Evolutionary conservation across 2,113 vertebrate genomes (phyloP).

Genomic region (Pipa parva): DNA sequence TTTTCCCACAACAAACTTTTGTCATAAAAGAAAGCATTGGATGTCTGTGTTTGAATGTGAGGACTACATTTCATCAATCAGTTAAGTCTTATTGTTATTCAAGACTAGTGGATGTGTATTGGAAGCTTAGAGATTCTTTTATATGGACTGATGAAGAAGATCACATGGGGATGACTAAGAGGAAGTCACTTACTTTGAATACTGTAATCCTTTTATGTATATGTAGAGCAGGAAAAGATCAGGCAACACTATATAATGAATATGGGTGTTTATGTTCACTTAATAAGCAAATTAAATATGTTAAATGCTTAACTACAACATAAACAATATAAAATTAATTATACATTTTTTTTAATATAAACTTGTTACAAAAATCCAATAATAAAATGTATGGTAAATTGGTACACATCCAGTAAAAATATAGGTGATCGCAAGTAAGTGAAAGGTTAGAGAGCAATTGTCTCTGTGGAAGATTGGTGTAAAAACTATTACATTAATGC

Average conservation of each 20-base stretch:
- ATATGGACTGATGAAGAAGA: background rate
- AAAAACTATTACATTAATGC: too few relatives aligned
- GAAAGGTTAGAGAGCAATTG: too few relatives aligned
- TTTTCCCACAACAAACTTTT: too few relatives aligned
- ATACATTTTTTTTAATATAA: too few relatives aligned
- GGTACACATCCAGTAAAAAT: too few relatives aligned
- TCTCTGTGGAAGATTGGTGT: too few relatives aligned
- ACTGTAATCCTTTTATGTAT: conserved; percentile 25
- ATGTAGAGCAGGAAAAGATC: conserved; percentile 4
- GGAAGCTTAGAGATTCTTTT: conserved; percentile 9
- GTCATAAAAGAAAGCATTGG: too few relatives aligned
- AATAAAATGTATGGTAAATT: too few relatives aligned
- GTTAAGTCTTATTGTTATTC: conserved; percentile 27
- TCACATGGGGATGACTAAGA: background rate
- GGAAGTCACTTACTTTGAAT: conserved; percentile 17
- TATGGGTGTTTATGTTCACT: background rate
- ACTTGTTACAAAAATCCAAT: too few relatives aligned
- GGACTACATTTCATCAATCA: conserved; percentile 9
- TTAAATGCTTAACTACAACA: too few relatives aligned
- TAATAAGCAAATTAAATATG: background rate
- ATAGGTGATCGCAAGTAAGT: too few relatives aligned
- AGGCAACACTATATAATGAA: background rate
- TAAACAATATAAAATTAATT: too few relatives aligned
- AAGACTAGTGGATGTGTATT: background rate
- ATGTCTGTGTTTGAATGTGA: conserved; percentile 5